Evolutionary conservation across 2,113 vertebrate genomes (phyloP).

Genomic region (Microcebus jonahi): DNA sequence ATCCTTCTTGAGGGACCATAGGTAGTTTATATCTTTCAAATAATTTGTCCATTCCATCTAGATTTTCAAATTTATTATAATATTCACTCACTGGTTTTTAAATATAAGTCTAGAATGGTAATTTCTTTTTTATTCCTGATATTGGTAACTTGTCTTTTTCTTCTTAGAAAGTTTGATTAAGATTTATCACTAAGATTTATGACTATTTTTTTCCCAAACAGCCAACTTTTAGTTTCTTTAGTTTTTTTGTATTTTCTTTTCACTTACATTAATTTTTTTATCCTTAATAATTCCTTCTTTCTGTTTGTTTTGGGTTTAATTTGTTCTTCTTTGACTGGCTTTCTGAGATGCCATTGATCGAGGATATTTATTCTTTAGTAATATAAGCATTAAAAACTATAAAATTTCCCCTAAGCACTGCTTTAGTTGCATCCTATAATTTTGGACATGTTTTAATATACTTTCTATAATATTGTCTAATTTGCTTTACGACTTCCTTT

Average conservation of each 20-base stretch:
- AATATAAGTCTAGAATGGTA: neutral
- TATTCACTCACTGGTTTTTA: neutral
- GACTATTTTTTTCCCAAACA: neutral
- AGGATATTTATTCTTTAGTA: neutral
- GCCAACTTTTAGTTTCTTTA: neutral
- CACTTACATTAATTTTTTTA: neutral
- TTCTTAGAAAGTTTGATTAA: neutral
- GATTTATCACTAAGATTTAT: neutral
- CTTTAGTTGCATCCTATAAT: neutral
- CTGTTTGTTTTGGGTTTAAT: neutral
- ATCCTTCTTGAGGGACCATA: neutral
- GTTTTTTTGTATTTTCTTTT: neutral
- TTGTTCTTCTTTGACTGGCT: neutral
- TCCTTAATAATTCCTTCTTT: neutral
- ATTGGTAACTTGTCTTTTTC: neutral
- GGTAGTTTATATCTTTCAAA: neutral
- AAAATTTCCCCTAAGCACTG: neutral
- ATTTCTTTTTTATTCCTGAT: neutral
- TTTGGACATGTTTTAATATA: neutral
- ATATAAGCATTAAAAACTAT: neutral
- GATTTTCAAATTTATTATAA: neutral
- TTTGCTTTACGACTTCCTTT: neutral
- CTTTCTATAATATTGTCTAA: neutral
- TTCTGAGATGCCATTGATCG: neutral
- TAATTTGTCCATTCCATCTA: neutral